Evolutionary conservation across 2,888 invertebrate genomes (phyloP).

Genomic region (Aphidius colemani): DNA sequence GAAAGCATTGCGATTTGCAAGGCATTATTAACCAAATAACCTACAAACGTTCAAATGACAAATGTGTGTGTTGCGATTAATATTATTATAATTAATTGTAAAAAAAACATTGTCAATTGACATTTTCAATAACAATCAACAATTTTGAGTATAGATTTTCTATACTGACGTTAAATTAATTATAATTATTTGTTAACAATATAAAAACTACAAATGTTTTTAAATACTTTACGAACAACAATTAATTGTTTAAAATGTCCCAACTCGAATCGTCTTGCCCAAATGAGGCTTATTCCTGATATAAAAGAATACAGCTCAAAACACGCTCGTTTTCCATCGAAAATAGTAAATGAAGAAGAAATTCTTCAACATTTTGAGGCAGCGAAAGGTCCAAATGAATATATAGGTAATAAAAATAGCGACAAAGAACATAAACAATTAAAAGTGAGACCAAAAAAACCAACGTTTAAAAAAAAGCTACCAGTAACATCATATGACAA

Average conservation of each 20-base stretch:
- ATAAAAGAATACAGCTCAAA: conserved; percentile 54
- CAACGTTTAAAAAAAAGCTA: conserved; percentile 45
- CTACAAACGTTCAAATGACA: too few species aligned
- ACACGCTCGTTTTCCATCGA: conserved; percentile 63
- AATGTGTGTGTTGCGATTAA: too few species aligned
- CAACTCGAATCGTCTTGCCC: not conserved
- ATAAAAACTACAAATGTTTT: conserved; percentile 27
- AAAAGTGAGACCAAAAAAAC: conserved; percentile 51
- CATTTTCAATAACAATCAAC: too few species aligned
- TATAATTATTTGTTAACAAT: not conserved
- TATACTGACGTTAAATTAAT: too few species aligned
- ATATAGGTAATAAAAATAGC: conserved; percentile 53
- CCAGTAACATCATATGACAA: conserved; percentile 57
- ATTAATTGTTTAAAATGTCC: conserved; percentile 24
- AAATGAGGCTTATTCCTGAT: not conserved
- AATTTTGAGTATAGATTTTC: too few species aligned
- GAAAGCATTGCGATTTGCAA: too few species aligned
- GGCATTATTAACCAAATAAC: too few species aligned
- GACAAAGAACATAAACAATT: conserved; percentile 27
- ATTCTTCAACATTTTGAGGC: conserved; percentile 39
- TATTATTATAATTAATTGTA: too few species aligned
- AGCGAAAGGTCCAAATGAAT: conserved; percentile 29
- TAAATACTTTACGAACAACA: conserved; percentile 24
- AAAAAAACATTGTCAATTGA: too few species aligned
- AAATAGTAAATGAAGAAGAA: conserved; percentile 63